Evolutionary conservation across 2,113 vertebrate genomes (phyloP), one percentile per base, ranked within the genome.

Genomic region (Lota lota): DNA sequence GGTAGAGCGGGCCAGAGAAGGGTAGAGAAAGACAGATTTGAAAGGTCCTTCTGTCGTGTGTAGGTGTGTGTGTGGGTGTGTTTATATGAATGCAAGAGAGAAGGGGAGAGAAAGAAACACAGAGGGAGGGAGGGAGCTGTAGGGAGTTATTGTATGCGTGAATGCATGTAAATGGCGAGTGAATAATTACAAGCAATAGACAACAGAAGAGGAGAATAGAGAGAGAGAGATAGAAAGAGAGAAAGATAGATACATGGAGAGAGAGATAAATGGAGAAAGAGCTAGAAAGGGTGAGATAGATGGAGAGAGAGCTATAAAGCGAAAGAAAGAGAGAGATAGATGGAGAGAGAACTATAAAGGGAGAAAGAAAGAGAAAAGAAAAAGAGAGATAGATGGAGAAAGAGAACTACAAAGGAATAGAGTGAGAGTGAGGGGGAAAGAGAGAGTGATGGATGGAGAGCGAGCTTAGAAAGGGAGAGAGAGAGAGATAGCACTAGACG

Each of bases 331-430:
- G 40, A 56, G 28, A 63, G 64, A 47, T 4, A 47, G 40, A 11
- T 0, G 47, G 5, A 47, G 28, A 20, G 5, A 19, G 28, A 63
- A 64, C 75, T 54, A 40, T 10, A 22, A 18, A 24, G 14, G 21
- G 51, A 57, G 57, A 22, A 28, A 65, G 66, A 59, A 59, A 68
- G 68, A 57, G 75, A 28, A 28, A 28, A 28, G 28, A 28, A 28
- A 72, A 63, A 61, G 61, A 71, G 75, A 70, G 69, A 22, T n/a
- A 2, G 65, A 59, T 74, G 73, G 68, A 67, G 63, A 68, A 60
- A 57, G 67, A 36, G 61, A 69, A 60, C 75, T 58, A 40, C 16
- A 22, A 22, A 24, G 14, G 50, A 21, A 57, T 33, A 22, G 57
- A 63, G 66, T 62, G 63, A 68, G 68, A 57, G 75, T 63, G 56